Base-by-base conservation (phyloP, 1,140 invertebrate genomes). In the Brachionus sp. region DNA sequence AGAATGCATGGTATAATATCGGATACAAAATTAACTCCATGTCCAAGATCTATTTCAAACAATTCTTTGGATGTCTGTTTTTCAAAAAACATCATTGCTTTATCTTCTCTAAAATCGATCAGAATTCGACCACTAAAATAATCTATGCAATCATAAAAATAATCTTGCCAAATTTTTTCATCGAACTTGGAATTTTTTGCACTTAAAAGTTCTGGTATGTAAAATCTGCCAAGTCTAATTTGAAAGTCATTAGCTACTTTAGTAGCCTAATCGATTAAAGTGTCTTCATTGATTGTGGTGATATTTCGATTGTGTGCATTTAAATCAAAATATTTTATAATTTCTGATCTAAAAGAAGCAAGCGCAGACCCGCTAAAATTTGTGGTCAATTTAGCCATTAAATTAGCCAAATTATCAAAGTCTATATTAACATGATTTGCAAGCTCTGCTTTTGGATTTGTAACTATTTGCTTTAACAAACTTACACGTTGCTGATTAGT, bases 301-400 rank as follows among this genome's bases (percentile, higher is more conserved):
- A 37, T n/a, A 16, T 1, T 16, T 42, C 5, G 3, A 42, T 73
- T 23, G 13, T 44, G 7, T 19, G 23, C 5, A 44, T 19, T 73
- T 42, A 73, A 39, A 19, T 39, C 13, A 73, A 16, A 68, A 42
- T 73, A 42, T 5, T 19, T 10, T 1, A 33, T 12, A n/a, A 68
- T 29, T 12, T 13, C 4, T 33, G 33, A n/a, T n/a, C 25, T 13
- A 5, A 70, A n/a, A 16, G 25, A 70, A 12, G 25, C 13, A n/a
- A 70, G 10, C 10, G 66, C 29, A 35, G 66, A 12, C n/a, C 66
- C 66, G 35, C 66, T 70, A 70, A 70, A 70, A 70, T 70, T 70
- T 37, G 66, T 70, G n/a, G 66, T 70, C 25, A 35, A 33, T 35
- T 37, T 70, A 0, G 33, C 33, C 33, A 70, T 23, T 62, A 62